Conservation (phyloP, 2,797 vertebrate genomes). For the Sebastes matsubarae region DNA sequence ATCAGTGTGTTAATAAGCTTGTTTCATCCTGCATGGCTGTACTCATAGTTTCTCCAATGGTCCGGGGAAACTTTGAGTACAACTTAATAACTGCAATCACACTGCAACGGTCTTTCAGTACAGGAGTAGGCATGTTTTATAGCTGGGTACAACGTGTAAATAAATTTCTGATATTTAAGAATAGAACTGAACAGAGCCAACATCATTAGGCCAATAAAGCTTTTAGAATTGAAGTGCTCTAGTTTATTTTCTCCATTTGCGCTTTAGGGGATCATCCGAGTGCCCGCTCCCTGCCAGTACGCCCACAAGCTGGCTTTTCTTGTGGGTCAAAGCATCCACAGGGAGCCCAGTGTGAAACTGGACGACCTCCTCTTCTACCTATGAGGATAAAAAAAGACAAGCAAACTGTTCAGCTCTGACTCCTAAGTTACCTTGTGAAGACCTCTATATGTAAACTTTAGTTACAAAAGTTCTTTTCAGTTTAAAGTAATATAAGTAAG, state of each 20-base stretch:
- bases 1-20: neutral
- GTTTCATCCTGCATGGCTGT: neutral
- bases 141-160: neutral
- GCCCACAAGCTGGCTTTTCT: slow-evolving; percentile 97
- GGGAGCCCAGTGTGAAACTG: slow-evolving; percentile 84
- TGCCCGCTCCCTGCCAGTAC: slow-evolving; percentile 96
- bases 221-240: neutral
- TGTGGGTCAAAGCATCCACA: slow-evolving; percentile 94
- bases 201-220: neutral
- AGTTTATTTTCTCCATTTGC: neutral
- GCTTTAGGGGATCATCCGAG: slow-evolving; percentile 89
- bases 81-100: neutral
- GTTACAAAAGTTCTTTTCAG: neutral
- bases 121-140: neutral
- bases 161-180: neutral
- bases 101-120: neutral
- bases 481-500: neutral
- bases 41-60: neutral
- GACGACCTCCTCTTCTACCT: slow-evolving; percentile 91
- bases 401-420: neutral
- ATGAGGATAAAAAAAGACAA: slow-evolving; percentile 48
- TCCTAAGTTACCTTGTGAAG: neutral
- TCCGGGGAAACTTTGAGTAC: neutral
- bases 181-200: neutral
- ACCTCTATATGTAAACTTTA: neutral